phyloP scores from a whole-genome alignment of 2,888 invertebrate genomes.

The Coenonympha arcania region DNA sequence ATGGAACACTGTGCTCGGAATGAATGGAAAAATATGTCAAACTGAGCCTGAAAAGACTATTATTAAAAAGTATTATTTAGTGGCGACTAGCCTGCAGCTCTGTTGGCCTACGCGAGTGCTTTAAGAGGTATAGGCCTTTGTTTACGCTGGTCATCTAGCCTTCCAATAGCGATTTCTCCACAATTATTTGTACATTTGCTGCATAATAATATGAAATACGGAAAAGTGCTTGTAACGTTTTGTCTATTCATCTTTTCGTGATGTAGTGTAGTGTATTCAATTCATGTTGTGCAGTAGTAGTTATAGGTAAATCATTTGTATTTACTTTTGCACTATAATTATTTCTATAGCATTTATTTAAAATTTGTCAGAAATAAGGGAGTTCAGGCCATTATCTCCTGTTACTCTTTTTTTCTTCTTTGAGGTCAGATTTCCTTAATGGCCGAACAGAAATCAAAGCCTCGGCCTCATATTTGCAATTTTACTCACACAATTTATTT shows the following conservation, averaged over 20 bases:
- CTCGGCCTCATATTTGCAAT: too few relatives aligned
- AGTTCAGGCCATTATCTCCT: too few relatives aligned
- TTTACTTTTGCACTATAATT: too few relatives aligned
- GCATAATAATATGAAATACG: background rate
- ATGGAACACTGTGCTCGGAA: constrained; percentile 26
- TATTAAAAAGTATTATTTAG: constrained; percentile 31
- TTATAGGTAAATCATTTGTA: too few relatives aligned
- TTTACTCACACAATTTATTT: too few relatives aligned
- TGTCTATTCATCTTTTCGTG: background rate
- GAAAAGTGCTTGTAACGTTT: constrained; percentile 1
- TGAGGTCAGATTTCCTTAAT: too few relatives aligned
- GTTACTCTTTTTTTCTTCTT: too few relatives aligned
- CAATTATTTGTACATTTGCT: constrained; percentile 9
- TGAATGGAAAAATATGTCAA: constrained; percentile 32
- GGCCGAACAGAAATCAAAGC: too few relatives aligned
- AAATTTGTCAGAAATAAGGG: too few relatives aligned
- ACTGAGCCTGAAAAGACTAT: constrained; percentile 30
- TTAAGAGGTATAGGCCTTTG: constrained; percentile 20
- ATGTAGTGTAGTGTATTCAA: too few relatives aligned
- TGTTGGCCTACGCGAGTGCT: constrained; percentile 10
- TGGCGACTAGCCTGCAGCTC: constrained; percentile 26
- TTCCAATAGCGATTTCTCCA: constrained; percentile 5
- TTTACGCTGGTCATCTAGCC: constrained; percentile 18
- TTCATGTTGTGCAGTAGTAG: too few relatives aligned
- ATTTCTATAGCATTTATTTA: too few relatives aligned